Evolutionary conservation across 2,113 vertebrate genomes (phyloP).

Genomic region (Bujurquina vittata): DNA sequence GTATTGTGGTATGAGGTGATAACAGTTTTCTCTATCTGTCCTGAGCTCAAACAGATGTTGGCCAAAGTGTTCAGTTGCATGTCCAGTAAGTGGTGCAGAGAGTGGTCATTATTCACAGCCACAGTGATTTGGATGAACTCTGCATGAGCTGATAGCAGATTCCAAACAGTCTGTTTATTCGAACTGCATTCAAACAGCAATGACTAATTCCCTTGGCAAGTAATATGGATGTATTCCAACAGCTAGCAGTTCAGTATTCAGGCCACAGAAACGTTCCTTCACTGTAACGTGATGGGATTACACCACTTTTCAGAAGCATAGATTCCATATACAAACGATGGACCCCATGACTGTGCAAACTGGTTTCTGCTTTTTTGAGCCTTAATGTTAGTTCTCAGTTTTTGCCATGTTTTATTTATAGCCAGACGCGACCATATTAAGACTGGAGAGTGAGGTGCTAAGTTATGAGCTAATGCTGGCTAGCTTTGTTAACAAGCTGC

Average conservation of each 20-base stretch:
- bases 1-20: too few relatives aligned
- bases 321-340: neutral
- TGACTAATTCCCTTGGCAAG: neutral
- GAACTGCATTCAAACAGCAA: slow-evolving; percentile 1
- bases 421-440: neutral
- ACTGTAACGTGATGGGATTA: neutral
- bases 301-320: neutral
- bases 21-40: too few relatives aligned
- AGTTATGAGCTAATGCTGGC: neutral
- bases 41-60: slow-evolving; percentile 3
- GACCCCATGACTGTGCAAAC: neutral
- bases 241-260: slow-evolving; percentile 8
- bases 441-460: neutral
- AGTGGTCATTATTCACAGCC: neutral
- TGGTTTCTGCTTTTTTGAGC: neutral
- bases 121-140: neutral
- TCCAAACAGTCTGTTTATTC: neutral
- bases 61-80: neutral
- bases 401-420: neutral
- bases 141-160: neutral
- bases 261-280: neutral
- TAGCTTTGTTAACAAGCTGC: neutral
- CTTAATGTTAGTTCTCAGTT: neutral
- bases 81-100: neutral
- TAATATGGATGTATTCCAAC: neutral